These are phyloP conservation scores for Luidia sarsii DNA, from an alignment of 53 echinoderm and acorn worm genomes.

Conservation along the genomic window DNA sequence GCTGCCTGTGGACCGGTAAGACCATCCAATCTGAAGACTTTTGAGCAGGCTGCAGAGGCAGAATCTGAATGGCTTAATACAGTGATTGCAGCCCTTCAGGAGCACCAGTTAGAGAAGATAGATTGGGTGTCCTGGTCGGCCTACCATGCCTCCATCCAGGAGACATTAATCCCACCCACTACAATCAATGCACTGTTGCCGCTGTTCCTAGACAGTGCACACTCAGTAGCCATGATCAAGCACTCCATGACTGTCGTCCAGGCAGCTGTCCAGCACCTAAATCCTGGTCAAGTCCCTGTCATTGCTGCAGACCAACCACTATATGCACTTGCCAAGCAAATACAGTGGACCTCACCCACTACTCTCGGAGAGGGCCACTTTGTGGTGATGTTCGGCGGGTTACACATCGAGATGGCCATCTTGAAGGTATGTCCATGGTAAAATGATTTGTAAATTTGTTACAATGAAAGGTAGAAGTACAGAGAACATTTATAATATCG, in stretches of 20 bases:
- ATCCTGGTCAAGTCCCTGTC: constrained; percentile 61
- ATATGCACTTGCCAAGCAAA: constrained; percentile 35
- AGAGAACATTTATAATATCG: too few species aligned
- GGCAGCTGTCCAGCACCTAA: constrained; percentile 33
- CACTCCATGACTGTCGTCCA: constrained; percentile 8
- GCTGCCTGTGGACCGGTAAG: background rate
- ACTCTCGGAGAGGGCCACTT: constrained; percentile 52
- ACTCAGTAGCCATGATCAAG: constrained; percentile 15
- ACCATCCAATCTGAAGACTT: background rate
- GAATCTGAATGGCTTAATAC: constrained; percentile 42
- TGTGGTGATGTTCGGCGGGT: constrained; percentile 61
- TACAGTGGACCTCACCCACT: constrained; percentile 39
- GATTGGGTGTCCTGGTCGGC: constrained; percentile 42
- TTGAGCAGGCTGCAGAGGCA: background rate
- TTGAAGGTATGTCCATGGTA: too few species aligned
- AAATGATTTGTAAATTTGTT: too few species aligned
- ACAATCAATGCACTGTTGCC: constrained; percentile 31
- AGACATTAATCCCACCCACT: background rate
- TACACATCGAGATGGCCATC: constrained; percentile 56
- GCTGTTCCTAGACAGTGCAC: constrained; percentile 29
- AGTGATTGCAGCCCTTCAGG: too few species aligned
- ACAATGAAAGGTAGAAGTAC: too few species aligned
- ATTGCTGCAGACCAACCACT: constrained; percentile 52
- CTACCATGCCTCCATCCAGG: constrained; percentile 11
- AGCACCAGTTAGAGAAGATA: background rate